Conservation (phyloP, 2,888 invertebrate genomes). For the Shargacucullia verbasci region DNA sequence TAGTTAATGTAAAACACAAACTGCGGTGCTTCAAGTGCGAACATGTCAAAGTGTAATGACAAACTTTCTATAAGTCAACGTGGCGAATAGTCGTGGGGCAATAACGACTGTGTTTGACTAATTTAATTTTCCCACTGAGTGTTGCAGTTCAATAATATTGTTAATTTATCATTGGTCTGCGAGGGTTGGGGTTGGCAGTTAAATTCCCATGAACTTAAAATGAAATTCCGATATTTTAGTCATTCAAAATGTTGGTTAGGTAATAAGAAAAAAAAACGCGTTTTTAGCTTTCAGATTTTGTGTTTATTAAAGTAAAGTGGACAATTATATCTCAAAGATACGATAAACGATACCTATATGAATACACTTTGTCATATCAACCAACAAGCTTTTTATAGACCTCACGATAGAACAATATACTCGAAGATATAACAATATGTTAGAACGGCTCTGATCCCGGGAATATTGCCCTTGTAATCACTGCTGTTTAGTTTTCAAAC, state of each 20-base stretch:
- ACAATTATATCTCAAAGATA: too few relatives aligned
- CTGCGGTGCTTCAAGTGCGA: conserved; percentile 56
- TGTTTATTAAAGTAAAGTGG: too few relatives aligned
- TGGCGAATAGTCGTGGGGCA: conserved; percentile 35
- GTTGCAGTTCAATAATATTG: conserved; percentile 74
- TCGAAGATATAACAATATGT: too few relatives aligned
- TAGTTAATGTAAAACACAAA: conserved; percentile 73
- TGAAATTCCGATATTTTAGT: conserved; percentile 31
- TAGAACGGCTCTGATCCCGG: too few relatives aligned
- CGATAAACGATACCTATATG: too few relatives aligned
- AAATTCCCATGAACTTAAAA: conserved; percentile 32
- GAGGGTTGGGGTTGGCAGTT: conserved; percentile 51
- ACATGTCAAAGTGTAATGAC: conserved; percentile 67
- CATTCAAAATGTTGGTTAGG: conserved; percentile 19
- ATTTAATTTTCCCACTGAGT: conserved; percentile 73
- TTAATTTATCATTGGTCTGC: conserved; percentile 80
- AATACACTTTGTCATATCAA: too few relatives aligned
- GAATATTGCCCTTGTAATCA: too few relatives aligned
- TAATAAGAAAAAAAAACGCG: neutral
- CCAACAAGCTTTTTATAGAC: too few relatives aligned
- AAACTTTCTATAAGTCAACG: conserved; percentile 70
- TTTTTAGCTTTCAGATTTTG: too few relatives aligned
- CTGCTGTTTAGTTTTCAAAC: too few relatives aligned
- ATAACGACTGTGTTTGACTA: conserved; percentile 69
- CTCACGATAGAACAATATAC: too few relatives aligned